A percentile compares a stretch with the other conserved stretches of the same genome.
phyloP scores from a whole-genome alignment of 2,888 invertebrate genomes.

The Ariolimax columbianus region DNA sequence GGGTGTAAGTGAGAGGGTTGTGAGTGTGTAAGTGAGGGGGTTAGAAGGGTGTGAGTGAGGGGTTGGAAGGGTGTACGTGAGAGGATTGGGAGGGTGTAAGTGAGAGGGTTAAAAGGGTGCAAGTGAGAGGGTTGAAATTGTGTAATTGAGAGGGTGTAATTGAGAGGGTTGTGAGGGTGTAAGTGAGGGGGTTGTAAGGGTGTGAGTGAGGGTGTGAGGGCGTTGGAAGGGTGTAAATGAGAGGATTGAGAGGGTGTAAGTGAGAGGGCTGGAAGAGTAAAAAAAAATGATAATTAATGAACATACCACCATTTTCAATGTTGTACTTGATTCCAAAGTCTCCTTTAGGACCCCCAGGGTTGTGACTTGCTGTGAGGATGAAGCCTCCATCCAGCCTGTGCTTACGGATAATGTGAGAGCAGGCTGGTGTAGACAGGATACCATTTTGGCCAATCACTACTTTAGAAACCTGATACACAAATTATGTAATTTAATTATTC shows the following conservation, averaged over 20 bases:
- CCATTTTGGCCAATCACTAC: slow-evolving; percentile 95
- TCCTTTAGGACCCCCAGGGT: slow-evolving; percentile 97
- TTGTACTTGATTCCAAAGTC: slow-evolving; percentile 99
- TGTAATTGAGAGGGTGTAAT: too few relatives aligned
- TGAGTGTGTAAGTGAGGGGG: too few relatives aligned
- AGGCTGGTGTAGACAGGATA: slow-evolving; percentile 97
- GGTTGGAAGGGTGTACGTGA: too few relatives aligned
- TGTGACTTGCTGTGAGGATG: slow-evolving; percentile 98
- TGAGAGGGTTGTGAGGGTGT: too few relatives aligned
- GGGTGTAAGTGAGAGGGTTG: too few relatives aligned
- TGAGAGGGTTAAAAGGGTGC: too few relatives aligned
- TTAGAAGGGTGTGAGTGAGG: too few relatives aligned
- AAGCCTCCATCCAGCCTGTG: slow-evolving; percentile 90
- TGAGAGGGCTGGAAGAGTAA: background rate
- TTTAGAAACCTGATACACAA: slow-evolving; percentile 84
- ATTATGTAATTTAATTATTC: background rate
- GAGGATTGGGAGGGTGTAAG: too few relatives aligned
- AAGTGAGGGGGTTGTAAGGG: too few relatives aligned
- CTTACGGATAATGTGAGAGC: slow-evolving; percentile 94
- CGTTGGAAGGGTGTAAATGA: too few relatives aligned
- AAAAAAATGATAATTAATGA: background rate
- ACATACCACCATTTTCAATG: slow-evolving; percentile 91
- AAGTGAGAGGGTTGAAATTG: too few relatives aligned
- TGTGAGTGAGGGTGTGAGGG: too few relatives aligned
- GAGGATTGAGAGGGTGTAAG: background rate